Evolutionary conservation across 2,888 invertebrate species (phyloP), one percentile per base, ranked within the genome.

Genomic region (Dexiosoma caninum): DNA sequence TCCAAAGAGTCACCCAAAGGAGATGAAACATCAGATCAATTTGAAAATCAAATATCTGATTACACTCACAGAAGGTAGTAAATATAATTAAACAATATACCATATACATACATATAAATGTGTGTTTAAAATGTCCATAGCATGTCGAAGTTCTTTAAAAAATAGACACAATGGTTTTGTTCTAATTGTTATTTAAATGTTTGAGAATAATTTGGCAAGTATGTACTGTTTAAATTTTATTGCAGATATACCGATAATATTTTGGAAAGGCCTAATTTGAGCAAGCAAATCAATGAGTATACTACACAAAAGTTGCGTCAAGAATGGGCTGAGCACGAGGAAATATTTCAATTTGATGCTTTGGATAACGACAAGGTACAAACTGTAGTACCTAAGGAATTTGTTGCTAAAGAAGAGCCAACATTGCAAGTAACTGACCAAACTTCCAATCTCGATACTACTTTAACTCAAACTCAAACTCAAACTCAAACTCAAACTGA

Each of bases 31-130:
- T 81, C 82, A 64, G 85, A 84, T 66, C 86, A 86, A 84, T 93
- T 92, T 86, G 93, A 94, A 86, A 94, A 94, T 86, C 93, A 94
- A 89, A 92, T 93, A 35, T 94, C 94, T 35, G 94, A 94, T 86
- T 91, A 87, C 85, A 88, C 86, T 76, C 84, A 87, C 53, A 87
- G 90, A 88, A 89, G 90, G 90, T 90, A 88, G 84, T 83, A 76
- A 64, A 64, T 42, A 14, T 2, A 32, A 67, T 57, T 57, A 57
- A 21, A 37, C 7, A 76, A 82, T 79, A 79, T 59, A 27, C 27
- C 3, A 3, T 5, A 42, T 10, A 19, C 21, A n/a, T 57, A 19
- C n/a, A n/a, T 40, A 2, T 57, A 12, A 12, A 19, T 75, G 37
- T 23, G 55, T 79, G 49, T 59, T 71, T 35, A 32, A 51, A 35